Evolutionary conservation across 2,888 invertebrate genomes (phyloP).

Genomic region (Callimorpha dominula): DNA sequence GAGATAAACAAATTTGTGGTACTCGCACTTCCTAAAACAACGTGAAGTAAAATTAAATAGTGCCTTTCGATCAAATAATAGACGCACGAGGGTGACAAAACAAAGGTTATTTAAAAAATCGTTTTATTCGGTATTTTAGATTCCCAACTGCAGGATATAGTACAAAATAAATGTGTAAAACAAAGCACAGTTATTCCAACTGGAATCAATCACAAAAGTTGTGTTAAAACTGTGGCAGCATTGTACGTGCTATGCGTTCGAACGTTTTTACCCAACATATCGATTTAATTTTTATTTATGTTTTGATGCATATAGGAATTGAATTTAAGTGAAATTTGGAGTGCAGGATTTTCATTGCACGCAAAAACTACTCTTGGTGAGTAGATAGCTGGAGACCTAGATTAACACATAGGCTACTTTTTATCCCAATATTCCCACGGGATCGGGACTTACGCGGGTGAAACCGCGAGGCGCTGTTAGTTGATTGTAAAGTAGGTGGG

Average conservation of each 20-base stretch:
- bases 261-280: not conserved
- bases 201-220: not conserved
- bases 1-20: slow-evolving; percentile 27
- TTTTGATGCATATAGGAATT: not conserved
- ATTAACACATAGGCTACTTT: too few species aligned
- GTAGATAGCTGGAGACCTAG: too few species aligned
- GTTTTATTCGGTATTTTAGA: not conserved
- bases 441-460: too few species aligned
- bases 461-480: too few species aligned
- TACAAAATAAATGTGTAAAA: not conserved
- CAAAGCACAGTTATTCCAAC: not conserved
- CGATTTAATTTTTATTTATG: not conserved
- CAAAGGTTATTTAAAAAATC: not conserved
- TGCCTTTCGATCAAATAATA: not conserved
- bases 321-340: not conserved
- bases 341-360: too few species aligned
- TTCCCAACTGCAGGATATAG: not conserved
- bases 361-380: too few species aligned
- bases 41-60: not conserved
- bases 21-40: not conserved
- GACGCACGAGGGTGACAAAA: not conserved
- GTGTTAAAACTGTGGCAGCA: not conserved
- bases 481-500: too few species aligned
- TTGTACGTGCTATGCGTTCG: not conserved
- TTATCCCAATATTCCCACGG: too few species aligned